These are phyloP conservation scores for Epistrophe eligans DNA, from an alignment of 2,888 invertebrate species.

Conservation along the genomic window DNA sequence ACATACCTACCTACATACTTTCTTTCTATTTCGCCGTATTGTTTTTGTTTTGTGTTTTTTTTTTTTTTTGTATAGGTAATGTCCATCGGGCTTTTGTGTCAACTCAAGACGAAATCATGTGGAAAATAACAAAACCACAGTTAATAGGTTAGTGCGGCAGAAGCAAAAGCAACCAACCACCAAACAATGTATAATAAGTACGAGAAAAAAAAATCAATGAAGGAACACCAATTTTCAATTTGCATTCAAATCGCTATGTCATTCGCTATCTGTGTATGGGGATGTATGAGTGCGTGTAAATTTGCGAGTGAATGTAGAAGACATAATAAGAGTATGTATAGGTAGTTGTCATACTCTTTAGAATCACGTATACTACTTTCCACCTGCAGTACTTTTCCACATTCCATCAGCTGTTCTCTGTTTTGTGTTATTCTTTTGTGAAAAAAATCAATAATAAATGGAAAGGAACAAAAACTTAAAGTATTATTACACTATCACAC, in stretches of 20 bases:
- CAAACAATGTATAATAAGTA: conserved; percentile 37
- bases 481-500: neutral
- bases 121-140: conserved; percentile 72
- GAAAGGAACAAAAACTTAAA: neutral
- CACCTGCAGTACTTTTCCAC: conserved; percentile 41
- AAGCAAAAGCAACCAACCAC: conserved; percentile 18
- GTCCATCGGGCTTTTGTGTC: conserved; percentile 37
- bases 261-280: neutral
- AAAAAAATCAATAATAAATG: conserved; percentile 31
- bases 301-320: neutral
- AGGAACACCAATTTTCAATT: conserved; percentile 66
- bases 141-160: conserved; percentile 72
- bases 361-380: conserved; percentile 2
- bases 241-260: conserved; percentile 50
- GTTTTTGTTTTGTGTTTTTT: conserved; percentile 5
- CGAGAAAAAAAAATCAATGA: conserved; percentile 60
- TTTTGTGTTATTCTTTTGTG: neutral
- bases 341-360: neutral
- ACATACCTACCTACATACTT: neutral
- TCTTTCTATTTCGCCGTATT: neutral
- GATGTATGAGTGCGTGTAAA: neutral
- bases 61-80: neutral
- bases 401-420: conserved; percentile 31
- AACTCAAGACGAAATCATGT: conserved; percentile 63
- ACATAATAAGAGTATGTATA: neutral